These are phyloP conservation scores for Myotis davidii DNA, from an alignment of 2,113 vertebrate genomes.

Conservation along the genomic window DNA sequence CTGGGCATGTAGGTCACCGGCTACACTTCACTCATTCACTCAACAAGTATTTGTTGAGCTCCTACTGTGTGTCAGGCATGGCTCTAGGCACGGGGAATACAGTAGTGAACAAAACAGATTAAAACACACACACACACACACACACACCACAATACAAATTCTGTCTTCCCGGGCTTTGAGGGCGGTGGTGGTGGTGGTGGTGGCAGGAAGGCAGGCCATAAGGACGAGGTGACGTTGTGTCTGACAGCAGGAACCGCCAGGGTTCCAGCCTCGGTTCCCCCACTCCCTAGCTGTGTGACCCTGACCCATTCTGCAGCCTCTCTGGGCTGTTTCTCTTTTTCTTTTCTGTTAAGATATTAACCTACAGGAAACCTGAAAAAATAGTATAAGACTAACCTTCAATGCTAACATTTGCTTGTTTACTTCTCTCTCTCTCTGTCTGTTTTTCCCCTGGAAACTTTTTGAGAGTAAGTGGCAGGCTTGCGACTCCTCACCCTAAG, in stretches of 20 bases:
- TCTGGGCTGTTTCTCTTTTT: neutral
- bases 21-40: neutral
- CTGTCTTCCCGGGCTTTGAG: neutral
- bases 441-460: neutral
- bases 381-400: neutral
- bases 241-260: fast-evolving
- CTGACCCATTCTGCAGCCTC: fast-evolving
- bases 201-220: neutral
- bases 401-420: neutral
- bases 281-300: neutral
- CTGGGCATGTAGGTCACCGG: fast-evolving
- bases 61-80: neutral
- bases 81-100: neutral
- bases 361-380: neutral
- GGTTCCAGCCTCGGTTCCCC: neutral
- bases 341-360: neutral
- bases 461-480: neutral
- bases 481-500: neutral
- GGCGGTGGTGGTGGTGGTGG: fast-evolving
- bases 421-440: neutral
- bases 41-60: neutral
- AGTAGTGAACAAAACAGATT: neutral
- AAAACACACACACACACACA: too few relatives aligned
- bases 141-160: too few relatives aligned
- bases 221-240: fast-evolving